Evolutionary conservation across 2,113 vertebrate species (phyloP).

Genomic region (Tachysurus fulvidraco): DNA sequence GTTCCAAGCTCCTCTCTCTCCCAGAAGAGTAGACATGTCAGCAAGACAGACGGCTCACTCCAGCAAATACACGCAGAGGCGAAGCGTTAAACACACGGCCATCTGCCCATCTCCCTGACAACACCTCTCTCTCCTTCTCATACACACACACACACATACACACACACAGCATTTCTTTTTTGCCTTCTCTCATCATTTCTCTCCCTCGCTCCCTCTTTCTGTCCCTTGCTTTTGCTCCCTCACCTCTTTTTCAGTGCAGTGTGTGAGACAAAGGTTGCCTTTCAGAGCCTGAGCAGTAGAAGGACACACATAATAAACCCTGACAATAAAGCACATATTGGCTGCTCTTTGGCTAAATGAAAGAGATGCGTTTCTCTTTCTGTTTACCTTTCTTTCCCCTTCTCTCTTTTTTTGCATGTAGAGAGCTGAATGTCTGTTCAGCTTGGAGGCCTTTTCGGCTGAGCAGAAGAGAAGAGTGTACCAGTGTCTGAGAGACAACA

Average conservation of each 20-base stretch:
- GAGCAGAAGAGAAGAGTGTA: slow-evolving; percentile 90
- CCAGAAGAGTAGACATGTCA: slow-evolving; percentile 49
- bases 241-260: neutral
- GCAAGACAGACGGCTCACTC: slow-evolving; percentile 49
- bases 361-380: slow-evolving; percentile 19
- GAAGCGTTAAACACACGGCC: slow-evolving; percentile 48
- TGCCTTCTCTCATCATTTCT: slow-evolving; percentile 7
- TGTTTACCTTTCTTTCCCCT: slow-evolving; percentile 12
- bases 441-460: slow-evolving; percentile 84
- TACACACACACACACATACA: slow-evolving; percentile 26
- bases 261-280: slow-evolving; percentile 32
- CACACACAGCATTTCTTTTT: slow-evolving; percentile 20
- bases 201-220: slow-evolving; percentile 13
- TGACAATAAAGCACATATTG: slow-evolving; percentile 26
- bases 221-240: slow-evolving; percentile 4
- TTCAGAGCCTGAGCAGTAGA: slow-evolving; percentile 13
- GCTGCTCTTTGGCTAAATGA: neutral
- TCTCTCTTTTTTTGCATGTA: slow-evolving; percentile 47
- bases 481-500: slow-evolving; percentile 88
- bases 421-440: slow-evolving; percentile 81
- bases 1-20: slow-evolving; percentile 26
- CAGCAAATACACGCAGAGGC: slow-evolving; percentile 48
- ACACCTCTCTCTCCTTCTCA: slow-evolving; percentile 31
- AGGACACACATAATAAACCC: slow-evolving; percentile 32
- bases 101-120: slow-evolving; percentile 58